Evolutionary conservation across 1,140 invertebrate genomes (phyloP).

Genomic region (Battus philenor): DNA sequence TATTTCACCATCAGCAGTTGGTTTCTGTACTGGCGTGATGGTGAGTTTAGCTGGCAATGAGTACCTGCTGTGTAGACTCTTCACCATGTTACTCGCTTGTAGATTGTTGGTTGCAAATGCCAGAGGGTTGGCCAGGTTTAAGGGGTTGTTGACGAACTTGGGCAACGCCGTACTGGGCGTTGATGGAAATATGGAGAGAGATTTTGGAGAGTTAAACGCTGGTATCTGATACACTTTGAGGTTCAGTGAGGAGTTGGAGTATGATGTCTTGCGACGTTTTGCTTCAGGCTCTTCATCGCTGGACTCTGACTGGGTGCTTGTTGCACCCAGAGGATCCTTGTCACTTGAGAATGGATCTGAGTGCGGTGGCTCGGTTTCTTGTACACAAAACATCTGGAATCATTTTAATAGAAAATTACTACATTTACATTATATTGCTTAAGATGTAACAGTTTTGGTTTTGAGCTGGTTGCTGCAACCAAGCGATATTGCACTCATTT

Average conservation of each 20-base stretch:
- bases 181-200: constrained; percentile 45
- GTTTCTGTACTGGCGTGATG: constrained; percentile 49
- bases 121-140: constrained; percentile 61
- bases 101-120: constrained; percentile 36
- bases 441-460: not conserved
- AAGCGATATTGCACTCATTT: too few species aligned
- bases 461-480: too few species aligned
- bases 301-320: constrained; percentile 35
- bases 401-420: too few species aligned
- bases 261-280: constrained; percentile 43
- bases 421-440: too few species aligned
- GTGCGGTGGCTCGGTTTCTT: constrained; percentile 48
- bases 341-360: constrained; percentile 43
- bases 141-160: constrained; percentile 64
- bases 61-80: constrained; percentile 48
- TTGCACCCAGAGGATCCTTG: constrained; percentile 42
- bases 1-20: constrained; percentile 36
- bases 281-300: constrained; percentile 57
- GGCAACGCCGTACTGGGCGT: constrained; percentile 36
- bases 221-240: constrained; percentile 65
- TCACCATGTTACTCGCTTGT: constrained; percentile 41
- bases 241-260: constrained; percentile 37
- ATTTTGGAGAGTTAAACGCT: constrained; percentile 48
- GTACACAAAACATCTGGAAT: constrained; percentile 67
- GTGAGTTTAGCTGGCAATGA: constrained; percentile 57